Evolutionary conservation across 2,888 invertebrate species (phyloP).

Genomic region (Apodemia duryi): DNA sequence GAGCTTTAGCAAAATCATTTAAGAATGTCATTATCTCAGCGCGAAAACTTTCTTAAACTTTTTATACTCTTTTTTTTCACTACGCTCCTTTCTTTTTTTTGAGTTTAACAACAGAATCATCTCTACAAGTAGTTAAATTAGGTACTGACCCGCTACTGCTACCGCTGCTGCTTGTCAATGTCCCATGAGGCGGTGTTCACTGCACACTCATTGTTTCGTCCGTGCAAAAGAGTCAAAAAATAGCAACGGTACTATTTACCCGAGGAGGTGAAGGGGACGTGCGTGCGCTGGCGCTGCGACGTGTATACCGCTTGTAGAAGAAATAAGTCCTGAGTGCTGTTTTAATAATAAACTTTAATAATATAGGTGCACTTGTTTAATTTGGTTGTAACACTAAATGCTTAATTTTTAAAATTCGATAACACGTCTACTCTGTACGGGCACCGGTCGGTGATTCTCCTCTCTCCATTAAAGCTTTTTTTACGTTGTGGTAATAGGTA

Average conservation of each 20-base stretch:
- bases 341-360: no score
- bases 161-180: slow-evolving; percentile 1
- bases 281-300: slow-evolving; percentile 1
- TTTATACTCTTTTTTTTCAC: slow-evolving; percentile 15
- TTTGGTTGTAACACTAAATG: no score
- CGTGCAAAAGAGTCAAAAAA: slow-evolving; percentile 19
- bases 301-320: no score
- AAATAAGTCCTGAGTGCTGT: no score
- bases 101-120: background rate
- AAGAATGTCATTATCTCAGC: no score
- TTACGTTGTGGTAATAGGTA: no score
- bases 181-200: slow-evolving; percentile 16
- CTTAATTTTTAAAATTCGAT: no score
- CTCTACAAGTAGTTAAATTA: background rate
- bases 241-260: slow-evolving; percentile 20
- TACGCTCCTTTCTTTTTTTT: slow-evolving; percentile 20
- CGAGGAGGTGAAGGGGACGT: slow-evolving; percentile 17
- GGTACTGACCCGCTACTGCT: slow-evolving; percentile 4
- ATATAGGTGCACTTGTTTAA: no score
- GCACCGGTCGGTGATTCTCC: no score
- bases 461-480: no score
- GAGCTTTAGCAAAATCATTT: slow-evolving; percentile 11
- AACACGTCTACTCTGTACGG: no score
- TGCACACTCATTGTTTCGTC: slow-evolving; percentile 18
- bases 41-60: no score